phyloP scores from a whole-genome alignment of 2,888 invertebrate genomes.

The Leucophora obtusa region DNA sequence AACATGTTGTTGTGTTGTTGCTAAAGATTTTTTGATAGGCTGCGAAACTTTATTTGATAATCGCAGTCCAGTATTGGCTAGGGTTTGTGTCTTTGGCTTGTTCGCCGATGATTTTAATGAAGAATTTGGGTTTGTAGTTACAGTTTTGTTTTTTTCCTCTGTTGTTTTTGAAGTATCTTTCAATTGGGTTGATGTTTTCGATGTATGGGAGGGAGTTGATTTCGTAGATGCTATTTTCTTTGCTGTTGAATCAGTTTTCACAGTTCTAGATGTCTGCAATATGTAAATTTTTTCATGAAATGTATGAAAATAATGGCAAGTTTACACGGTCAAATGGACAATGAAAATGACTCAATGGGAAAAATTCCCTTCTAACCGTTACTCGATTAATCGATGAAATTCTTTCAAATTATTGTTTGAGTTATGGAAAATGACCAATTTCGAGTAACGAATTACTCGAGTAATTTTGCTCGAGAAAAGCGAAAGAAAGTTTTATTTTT shows the following conservation, averaged over 20 bases:
- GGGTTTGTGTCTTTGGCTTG: neutral
- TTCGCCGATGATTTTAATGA: neutral
- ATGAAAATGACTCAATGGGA: too few species aligned
- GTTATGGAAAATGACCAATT: too few species aligned
- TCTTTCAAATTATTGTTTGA: too few species aligned
- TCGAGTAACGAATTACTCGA: too few species aligned
- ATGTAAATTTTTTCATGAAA: neutral
- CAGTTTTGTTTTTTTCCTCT: constrained; percentile 8
- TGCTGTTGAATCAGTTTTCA: constrained; percentile 2
- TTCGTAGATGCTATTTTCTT: neutral
- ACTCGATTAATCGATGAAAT: too few species aligned
- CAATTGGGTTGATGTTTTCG: neutral
- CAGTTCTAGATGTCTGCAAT: constrained; percentile 15
- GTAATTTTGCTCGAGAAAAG: too few species aligned
- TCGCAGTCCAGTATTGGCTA: neutral
- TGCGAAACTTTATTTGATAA: neutral
- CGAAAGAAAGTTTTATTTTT: too few species aligned
- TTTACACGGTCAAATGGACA: too few species aligned
- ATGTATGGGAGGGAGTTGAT: neutral
- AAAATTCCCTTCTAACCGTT: too few species aligned
- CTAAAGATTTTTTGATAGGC: neutral
- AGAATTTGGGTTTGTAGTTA: neutral
- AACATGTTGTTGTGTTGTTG: neutral
- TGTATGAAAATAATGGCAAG: too few species aligned
- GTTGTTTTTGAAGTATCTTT: neutral